These are phyloP conservation scores for Venturia canescens DNA, from an alignment of 1,140 invertebrate genomes.

Conservation along the genomic window DNA sequence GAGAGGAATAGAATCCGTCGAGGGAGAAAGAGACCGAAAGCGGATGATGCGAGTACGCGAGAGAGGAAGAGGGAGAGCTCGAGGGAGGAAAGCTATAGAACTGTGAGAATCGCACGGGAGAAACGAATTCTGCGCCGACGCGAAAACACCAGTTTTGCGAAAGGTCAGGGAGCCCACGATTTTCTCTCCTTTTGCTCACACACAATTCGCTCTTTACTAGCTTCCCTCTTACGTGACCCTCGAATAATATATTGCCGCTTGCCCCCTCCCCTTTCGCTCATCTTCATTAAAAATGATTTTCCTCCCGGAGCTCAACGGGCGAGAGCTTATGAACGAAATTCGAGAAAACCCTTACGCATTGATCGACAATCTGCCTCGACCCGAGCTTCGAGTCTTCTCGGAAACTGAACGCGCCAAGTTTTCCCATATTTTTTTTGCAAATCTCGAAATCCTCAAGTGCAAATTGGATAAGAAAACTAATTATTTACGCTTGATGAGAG, in stretches of 20 bases:
- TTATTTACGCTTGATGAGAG: too few relatives aligned
- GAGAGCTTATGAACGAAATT: constrained; percentile 27
- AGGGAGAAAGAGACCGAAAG: constrained; percentile 24
- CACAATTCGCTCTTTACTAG: neutral
- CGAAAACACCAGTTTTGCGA: constrained; percentile 46
- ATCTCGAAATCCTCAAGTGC: too few relatives aligned
- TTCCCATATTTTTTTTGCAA: too few relatives aligned
- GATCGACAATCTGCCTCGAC: neutral
- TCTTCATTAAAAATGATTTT: neutral
- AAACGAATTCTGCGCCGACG: constrained; percentile 56
- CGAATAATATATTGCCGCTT: constrained; percentile 7
- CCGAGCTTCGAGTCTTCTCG: neutral
- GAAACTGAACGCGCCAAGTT: neutral
- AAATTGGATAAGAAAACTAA: too few relatives aligned
- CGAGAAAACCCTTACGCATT: constrained; percentile 46
- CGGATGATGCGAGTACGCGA: neutral
- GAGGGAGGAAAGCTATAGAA: constrained; percentile 28
- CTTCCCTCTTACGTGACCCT: constrained; percentile 19
- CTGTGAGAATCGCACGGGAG: constrained; percentile 34
- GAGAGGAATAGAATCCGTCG: neutral
- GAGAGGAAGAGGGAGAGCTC: neutral
- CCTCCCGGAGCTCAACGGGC: constrained; percentile 6
- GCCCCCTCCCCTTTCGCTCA: neutral
- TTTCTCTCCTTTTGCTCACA: constrained; percentile 20
- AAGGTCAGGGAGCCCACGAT: constrained; percentile 53